Percentiles rank a stretch among this genome's conserved stretches.
These are phyloP conservation scores for Philypnodon macrostomus DNA, from an alignment of 2,797 vertebrate species.

Conservation along the genomic window DNA sequence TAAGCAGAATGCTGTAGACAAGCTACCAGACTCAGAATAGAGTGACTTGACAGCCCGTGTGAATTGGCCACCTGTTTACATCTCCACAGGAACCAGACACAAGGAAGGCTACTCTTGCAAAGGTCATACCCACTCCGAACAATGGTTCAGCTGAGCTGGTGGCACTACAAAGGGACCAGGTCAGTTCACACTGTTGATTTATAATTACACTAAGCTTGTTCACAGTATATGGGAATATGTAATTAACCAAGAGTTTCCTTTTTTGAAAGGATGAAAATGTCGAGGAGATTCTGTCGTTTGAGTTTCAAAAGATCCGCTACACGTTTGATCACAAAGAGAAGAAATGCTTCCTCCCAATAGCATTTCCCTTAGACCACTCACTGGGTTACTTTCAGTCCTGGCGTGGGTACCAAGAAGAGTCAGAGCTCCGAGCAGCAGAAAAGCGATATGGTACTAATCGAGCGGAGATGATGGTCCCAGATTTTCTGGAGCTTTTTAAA, in stretches of 20 bases:
- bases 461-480: slow-evolving; percentile 95
- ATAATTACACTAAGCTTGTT: too few species aligned
- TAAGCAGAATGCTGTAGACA: not conserved
- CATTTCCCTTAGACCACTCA: slow-evolving; percentile 82
- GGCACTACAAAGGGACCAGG: slow-evolving; percentile 85
- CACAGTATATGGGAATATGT: not conserved
- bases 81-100: slow-evolving; percentile 82
- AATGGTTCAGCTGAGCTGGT: slow-evolving; percentile 93
- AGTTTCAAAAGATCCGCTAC: slow-evolving; percentile 96
- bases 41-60: slow-evolving; percentile 19
- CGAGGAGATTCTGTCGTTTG: slow-evolving; percentile 82
- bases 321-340: slow-evolving; percentile 81
- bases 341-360: slow-evolving; percentile 85
- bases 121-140: slow-evolving; percentile 93
- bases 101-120: slow-evolving; percentile 85
- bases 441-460: slow-evolving; percentile 89
- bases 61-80: slow-evolving; percentile 44
- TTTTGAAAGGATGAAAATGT: slow-evolving; percentile 82
- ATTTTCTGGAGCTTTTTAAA: slow-evolving; percentile 94
- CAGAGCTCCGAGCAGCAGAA: slow-evolving; percentile 85
- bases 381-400: slow-evolving; percentile 87
- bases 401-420: slow-evolving; percentile 90
- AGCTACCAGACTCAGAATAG: slow-evolving; percentile 10
- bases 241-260: not conserved
- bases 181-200: slow-evolving; percentile 55